Conservation (phyloP, 2,888 invertebrate genomes). For the Biston betularia region DNA sequence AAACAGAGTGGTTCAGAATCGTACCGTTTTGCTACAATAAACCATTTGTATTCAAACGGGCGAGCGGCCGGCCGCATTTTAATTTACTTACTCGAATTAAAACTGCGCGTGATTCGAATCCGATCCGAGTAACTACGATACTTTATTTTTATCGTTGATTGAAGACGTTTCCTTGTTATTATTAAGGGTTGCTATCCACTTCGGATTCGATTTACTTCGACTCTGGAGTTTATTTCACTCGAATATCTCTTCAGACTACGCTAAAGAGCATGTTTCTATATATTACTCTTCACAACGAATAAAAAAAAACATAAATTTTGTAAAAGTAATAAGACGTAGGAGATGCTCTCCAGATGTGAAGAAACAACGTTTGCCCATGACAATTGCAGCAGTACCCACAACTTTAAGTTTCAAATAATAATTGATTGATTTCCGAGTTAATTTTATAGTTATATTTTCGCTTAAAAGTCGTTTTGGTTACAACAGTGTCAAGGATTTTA, state of each 20-base stretch:
- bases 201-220: slow-evolving; percentile 36
- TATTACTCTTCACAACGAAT: neutral
- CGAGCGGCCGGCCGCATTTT: slow-evolving; percentile 77
- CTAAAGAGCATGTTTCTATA: neutral
- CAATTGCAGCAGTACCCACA: too few species aligned
- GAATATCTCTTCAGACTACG: neutral
- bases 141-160: slow-evolving; percentile 83
- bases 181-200: slow-evolving; percentile 56
- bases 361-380: too few species aligned
- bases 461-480: too few species aligned
- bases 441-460: too few species aligned
- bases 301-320: too few species aligned
- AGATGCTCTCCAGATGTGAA: too few species aligned
- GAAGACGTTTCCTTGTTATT: slow-evolving; percentile 72
- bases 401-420: too few species aligned
- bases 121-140: slow-evolving; percentile 69
- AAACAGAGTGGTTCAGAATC: slow-evolving; percentile 59
- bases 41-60: slow-evolving; percentile 84
- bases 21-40: slow-evolving; percentile 74
- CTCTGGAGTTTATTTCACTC: slow-evolving; percentile 7
- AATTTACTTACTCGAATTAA: slow-evolving; percentile 85
- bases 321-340: too few species aligned
- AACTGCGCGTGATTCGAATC: slow-evolving; percentile 83
- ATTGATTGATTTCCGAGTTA: too few species aligned
- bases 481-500: too few species aligned